Conservation (phyloP, 2,113 vertebrate genomes). For the Petroica traversi region DNA sequence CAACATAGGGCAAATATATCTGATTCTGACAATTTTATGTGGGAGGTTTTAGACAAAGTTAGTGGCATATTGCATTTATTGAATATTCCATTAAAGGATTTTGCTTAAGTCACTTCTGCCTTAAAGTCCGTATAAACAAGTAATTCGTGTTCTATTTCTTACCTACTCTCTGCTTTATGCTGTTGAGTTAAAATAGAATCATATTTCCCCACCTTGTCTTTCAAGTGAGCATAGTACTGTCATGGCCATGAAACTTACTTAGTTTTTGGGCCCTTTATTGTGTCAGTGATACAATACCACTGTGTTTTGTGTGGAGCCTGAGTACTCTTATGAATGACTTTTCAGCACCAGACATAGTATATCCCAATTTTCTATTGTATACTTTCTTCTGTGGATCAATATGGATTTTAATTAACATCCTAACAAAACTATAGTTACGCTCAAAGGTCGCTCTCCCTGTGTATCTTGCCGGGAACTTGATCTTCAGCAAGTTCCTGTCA, state of each 20-base stretch:
- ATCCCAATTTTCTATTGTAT: slow-evolving; percentile 24
- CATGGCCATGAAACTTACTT: neutral
- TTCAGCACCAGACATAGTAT: neutral
- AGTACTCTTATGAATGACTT: slow-evolving; percentile 26
- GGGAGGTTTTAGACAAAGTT: neutral
- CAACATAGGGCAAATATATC: neutral
- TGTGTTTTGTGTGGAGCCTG: neutral
- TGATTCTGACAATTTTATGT: neutral
- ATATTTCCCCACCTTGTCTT: slow-evolving; percentile 16
- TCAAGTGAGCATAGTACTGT: neutral
- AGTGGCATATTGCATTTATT: neutral
- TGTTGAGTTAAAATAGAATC: neutral
- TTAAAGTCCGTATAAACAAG: slow-evolving; percentile 13
- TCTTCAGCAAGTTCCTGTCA: slow-evolving; percentile 1
- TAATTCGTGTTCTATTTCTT: neutral
- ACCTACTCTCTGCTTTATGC: neutral
- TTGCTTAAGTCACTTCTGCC: neutral
- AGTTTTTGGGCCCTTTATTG: neutral
- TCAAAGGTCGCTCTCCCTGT: neutral
- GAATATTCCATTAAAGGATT: neutral
- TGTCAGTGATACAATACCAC: neutral
- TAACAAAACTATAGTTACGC: neutral
- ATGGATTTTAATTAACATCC: slow-evolving; percentile 39
- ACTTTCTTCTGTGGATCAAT: slow-evolving; percentile 13
- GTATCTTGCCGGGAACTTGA: neutral